Evolutionary conservation across 2,113 vertebrate species (phyloP), one percentile per base, ranked within the genome.

Genomic region (Athene cunicularia): DNA sequence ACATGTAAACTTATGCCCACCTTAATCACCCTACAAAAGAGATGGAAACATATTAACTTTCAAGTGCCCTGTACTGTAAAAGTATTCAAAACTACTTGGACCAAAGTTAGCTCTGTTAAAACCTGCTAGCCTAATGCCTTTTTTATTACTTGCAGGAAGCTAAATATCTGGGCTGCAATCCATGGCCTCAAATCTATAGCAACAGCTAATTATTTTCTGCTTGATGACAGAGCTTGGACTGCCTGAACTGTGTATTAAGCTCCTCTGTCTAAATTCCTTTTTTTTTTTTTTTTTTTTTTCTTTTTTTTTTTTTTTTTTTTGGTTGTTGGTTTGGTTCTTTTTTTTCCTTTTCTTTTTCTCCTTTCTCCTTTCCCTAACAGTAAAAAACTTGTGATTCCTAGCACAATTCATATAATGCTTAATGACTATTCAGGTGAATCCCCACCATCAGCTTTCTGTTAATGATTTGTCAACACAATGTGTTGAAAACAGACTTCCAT

Each of bases 71-170:
- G 43, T 35, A 12, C 12, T 67, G n/a, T 68, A 68, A 92, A 80
- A 67, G 13, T 18, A 58, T 83, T 75, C 32, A 47, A 56, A 89
- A 75, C 45, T 66, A 66, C 9, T 21, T 49, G 23, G 56, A 71
- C 17, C 20, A 43, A 74, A 75, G 23, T 37, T 80, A 71, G 9
- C 28, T 82, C 35, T 86, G 33, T 86, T 86, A 82, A 82, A 86
- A 60, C 50, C 24, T 91, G 56, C 56, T 56, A 74, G 8, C 28
- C 26, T 82, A 74, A 71, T 74, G 50, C 10, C 16, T 93, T 86
- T 88, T 66, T 80, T 80, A 86, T 86, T 89, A 71, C 50, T 93
- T 71, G 14, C 26, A 89, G 41, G 52, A 74, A 91, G 28, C 4
- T 82, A 60, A 88, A 70, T 82, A 74, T 52, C 75, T 71, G 66